Base-by-base conservation (phyloP, 2,113 vertebrate species). In the Poicephalus gulielmi region DNA sequence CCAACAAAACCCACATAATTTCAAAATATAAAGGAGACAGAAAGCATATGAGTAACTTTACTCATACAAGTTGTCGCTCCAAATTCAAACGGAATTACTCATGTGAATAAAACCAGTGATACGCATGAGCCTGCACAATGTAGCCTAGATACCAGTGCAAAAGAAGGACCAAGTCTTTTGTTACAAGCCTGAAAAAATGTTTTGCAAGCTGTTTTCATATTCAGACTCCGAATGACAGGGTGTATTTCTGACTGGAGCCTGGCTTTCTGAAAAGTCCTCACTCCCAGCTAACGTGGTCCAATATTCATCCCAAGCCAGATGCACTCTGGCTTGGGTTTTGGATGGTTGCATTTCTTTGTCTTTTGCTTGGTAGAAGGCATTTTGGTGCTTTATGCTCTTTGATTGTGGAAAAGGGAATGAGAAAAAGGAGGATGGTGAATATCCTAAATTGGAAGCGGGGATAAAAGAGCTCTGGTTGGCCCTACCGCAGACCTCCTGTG, bases 81-180 rank as follows among this genome's bases (percentile, higher is more conserved):
- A 92, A 96, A 92, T 92, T 94, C 96, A 93, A 96, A 97, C 96
- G 86, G 90, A 95, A 94, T 95, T 96, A 96, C 95, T 96, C 95
- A 95, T 92, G 96, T 97, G 96, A 90, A 97, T 94, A 96, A 94
- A 94, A 86, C 85, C 92, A 83, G 93, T 78, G 94, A 95, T 97
- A 95, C 55, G 93, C 83, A 95, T 96, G 88, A 96, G 95, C 88
- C 87, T 86, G 78, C 85, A 97, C 92, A 94, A 90, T 78, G 96
- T 95, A 97, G 94, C 96, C 95, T 97, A 91, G 96, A 95, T 92
- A 97, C 96, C 95, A 94, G 74, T 94, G 94, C 90, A 95, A 95
- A 95, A 91, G 93, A 90, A 91, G 86, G 96, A 91, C 93, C n/a
- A 92, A 94, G 44, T 84, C 96, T 82, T 96, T 97, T 97, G 95